Percentiles rank a stretch among this genome's conserved stretches.
These are phyloP conservation scores for Labeo calbasu DNA, from an alignment of 2,797 vertebrate species.

Conservation along the genomic window DNA sequence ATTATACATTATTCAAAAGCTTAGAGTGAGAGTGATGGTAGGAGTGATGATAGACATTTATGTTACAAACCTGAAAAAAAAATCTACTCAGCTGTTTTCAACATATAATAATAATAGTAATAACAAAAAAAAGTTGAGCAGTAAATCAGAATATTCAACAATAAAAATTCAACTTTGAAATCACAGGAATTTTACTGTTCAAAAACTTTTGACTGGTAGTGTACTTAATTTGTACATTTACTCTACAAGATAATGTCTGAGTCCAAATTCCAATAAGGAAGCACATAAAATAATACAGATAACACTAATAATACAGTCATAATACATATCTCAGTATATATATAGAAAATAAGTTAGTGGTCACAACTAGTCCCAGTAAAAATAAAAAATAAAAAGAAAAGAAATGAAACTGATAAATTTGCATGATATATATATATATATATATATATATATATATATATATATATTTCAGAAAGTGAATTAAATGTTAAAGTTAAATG, in stretches of 20 bases:
- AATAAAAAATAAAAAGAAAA: not conserved
- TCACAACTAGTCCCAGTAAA: not conserved
- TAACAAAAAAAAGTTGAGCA: no score
- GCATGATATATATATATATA: not conserved
- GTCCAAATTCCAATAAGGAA: not conserved
- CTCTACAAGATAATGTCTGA: not conserved
- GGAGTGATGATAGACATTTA: no score
- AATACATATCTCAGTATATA: not conserved
- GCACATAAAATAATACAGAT: not conserved
- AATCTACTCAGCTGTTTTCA: no score
- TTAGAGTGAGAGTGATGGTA: no score
- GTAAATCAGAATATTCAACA: no score
- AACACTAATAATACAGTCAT: not conserved
- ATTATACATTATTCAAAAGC: no score
- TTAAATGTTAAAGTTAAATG: not conserved
- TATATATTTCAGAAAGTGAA: not conserved
- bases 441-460: no score
- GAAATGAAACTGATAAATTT: not conserved
- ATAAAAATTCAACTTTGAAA: not conserved
- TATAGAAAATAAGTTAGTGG: not conserved
- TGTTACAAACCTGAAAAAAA: no score
- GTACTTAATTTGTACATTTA: not conserved
- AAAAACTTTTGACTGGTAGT: no score
- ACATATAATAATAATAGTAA: no score
- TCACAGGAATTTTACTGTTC: not conserved